Percentiles rank a stretch among this genome's conserved stretches.
Conservation (phyloP, 2,888 invertebrate species). For the Sepiola atlantica region DNA sequence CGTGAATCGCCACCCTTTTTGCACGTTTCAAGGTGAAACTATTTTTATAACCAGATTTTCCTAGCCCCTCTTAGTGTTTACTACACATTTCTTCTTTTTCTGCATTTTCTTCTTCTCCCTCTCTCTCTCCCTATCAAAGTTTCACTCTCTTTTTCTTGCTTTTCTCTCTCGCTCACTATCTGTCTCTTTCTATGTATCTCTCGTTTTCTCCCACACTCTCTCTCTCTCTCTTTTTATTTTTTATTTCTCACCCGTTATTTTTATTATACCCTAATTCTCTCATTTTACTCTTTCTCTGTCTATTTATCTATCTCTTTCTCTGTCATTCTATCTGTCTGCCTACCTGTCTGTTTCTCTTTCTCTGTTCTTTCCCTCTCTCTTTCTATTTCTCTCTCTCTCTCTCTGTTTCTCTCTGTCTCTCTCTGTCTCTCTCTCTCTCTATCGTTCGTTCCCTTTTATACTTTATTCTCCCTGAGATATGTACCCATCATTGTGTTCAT, state of each 20-base stretch:
- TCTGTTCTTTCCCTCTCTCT: accelerated
- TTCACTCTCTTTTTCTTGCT: neutral
- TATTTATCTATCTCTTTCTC: too few relatives aligned
- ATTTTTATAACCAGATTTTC: neutral
- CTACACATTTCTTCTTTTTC: neutral
- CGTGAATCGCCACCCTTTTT: neutral
- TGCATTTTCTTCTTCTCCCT: neutral
- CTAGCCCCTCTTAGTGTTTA: neutral
- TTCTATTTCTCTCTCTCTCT: neutral
- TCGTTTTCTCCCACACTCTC: too few relatives aligned
- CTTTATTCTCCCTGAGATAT: neutral
- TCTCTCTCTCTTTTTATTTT: neutral
- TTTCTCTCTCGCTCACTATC: neutral
- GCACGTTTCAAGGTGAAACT: neutral
- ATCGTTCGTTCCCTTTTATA: too few relatives aligned
- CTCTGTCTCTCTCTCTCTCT: neutral
- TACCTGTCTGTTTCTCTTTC: too few relatives aligned
- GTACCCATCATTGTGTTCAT: neutral
- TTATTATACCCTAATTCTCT: too few relatives aligned
- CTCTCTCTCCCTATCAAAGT: neutral
- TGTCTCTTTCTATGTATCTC: neutral
- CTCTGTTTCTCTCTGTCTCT: neutral
- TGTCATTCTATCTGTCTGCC: too few relatives aligned
- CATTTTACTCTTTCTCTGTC: neutral
- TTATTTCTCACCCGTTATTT: too few relatives aligned